These are phyloP conservation scores for Propsilocerus akamusi DNA, from an alignment of 1,140 invertebrate species.

Conservation along the genomic window DNA sequence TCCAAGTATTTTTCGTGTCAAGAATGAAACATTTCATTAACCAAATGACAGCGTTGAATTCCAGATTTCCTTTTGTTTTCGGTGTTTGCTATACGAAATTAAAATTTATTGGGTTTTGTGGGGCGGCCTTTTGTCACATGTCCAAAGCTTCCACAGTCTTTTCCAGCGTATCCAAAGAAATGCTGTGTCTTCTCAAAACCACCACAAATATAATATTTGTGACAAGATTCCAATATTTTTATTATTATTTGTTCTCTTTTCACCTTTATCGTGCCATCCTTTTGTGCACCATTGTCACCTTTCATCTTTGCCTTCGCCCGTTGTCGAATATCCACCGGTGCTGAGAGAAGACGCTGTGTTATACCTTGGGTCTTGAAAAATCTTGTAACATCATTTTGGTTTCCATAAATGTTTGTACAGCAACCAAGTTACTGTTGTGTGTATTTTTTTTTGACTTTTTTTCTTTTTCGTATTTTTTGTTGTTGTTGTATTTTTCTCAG, in stretches of 20 bases:
- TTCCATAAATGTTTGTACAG: slow-evolving; percentile 2
- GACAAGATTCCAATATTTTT: not conserved
- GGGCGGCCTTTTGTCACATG: too few relatives aligned
- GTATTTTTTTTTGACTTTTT: not conserved
- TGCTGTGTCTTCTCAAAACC: not conserved
- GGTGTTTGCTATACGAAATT: not conserved
- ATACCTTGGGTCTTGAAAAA: too few relatives aligned
- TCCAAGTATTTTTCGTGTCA: not conserved
- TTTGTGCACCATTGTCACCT: not conserved
- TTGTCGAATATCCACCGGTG: too few relatives aligned
- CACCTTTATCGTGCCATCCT: too few relatives aligned
- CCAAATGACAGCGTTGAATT: not conserved
- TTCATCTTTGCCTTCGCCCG: not conserved
- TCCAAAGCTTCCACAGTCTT: too few relatives aligned
- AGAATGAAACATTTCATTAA: too few relatives aligned
- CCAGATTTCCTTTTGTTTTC: not conserved
- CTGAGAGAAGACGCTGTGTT: too few relatives aligned
- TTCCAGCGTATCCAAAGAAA: too few relatives aligned
- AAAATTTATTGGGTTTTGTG: not conserved
- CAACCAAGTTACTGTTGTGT: not conserved
- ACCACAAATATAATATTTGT: not conserved
- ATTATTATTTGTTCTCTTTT: not conserved
- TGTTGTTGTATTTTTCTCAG: too few relatives aligned
- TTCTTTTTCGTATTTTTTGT: too few relatives aligned
- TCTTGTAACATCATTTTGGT: too few relatives aligned